phyloP scores from a whole-genome alignment of 2,888 invertebrate genomes.

The Minunthozetes semirufus region DNA sequence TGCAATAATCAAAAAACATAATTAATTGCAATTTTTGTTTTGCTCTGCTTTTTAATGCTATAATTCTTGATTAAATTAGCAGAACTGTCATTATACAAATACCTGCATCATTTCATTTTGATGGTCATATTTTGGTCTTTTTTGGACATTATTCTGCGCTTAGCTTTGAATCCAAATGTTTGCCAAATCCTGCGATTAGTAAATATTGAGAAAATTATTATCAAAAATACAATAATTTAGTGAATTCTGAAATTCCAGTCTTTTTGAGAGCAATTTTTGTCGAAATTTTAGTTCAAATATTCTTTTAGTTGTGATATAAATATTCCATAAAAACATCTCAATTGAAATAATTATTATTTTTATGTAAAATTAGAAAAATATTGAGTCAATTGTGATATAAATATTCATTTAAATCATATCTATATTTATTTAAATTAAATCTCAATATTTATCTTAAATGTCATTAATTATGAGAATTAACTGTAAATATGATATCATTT shows the following conservation, averaged over 20 bases:
- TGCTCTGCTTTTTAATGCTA: too few species aligned
- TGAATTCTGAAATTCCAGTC: background rate
- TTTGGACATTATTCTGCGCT: too few species aligned
- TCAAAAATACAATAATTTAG: background rate
- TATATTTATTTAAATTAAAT: background rate
- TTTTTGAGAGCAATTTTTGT: too few species aligned
- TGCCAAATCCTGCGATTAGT: background rate
- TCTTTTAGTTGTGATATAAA: conserved; percentile 2
- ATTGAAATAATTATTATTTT: background rate
- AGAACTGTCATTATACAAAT: too few species aligned
- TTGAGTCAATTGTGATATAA: background rate
- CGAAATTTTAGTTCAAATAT: background rate
- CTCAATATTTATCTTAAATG: conserved; percentile 18
- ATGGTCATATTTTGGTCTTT: too few species aligned
- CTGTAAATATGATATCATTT: background rate
- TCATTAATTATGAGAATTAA: conserved; percentile 25
- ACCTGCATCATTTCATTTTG: too few species aligned
- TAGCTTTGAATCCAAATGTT: too few species aligned
- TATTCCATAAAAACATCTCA: background rate
- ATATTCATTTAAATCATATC: background rate
- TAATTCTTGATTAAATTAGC: too few species aligned
- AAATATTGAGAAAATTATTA: conserved; percentile 4
- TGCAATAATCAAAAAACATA: background rate
- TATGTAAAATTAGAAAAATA: background rate
- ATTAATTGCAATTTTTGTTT: background rate